Conservation (phyloP, 1,140 invertebrate species). For the Sycophila sp. region DNA sequence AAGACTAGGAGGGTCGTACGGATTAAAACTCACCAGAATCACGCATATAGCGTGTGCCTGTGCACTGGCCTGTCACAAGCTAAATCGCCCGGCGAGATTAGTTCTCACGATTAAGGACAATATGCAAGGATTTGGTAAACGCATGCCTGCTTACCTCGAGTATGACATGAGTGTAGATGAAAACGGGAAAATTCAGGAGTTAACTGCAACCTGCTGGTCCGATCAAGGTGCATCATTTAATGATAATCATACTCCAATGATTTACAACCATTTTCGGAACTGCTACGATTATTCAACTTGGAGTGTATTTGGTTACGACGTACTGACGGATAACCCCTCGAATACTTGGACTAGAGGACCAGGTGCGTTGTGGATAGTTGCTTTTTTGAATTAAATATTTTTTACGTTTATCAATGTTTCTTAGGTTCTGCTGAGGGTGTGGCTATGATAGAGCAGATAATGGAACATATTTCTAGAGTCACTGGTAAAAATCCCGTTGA, state of each 20-base stretch:
- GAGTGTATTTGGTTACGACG: conserved; percentile 66
- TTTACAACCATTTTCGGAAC: conserved; percentile 61
- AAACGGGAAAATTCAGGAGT: conserved; percentile 74
- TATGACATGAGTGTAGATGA: conserved; percentile 77
- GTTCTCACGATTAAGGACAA: conserved; percentile 73
- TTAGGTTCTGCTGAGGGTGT: conserved; percentile 20
- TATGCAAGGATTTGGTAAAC: conserved; percentile 74
- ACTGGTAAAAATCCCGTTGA: conserved; percentile 75
- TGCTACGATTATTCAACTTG: conserved; percentile 71
- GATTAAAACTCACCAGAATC: conserved; percentile 72
- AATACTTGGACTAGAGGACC: conserved; percentile 74
- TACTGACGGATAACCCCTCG: conserved; percentile 71
- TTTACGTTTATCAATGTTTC: neutral
- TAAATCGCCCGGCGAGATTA: conserved; percentile 73
- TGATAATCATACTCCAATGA: too few species aligned
- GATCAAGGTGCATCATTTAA: too few species aligned
- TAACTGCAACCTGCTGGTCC: too few species aligned
- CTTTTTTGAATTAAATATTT: neutral
- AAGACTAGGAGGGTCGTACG: conserved; percentile 79
- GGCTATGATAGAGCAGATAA: conserved; percentile 79
- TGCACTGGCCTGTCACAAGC: conserved; percentile 70
- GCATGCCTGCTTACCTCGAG: conserved; percentile 68
- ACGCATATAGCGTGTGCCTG: conserved; percentile 69
- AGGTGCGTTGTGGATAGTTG: conserved; percentile 58
- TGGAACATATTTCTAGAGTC: conserved; percentile 82